These are phyloP conservation scores for Amblyjoppa proteus DNA, from an alignment of 2,888 invertebrate species.

Conservation along the genomic window DNA sequence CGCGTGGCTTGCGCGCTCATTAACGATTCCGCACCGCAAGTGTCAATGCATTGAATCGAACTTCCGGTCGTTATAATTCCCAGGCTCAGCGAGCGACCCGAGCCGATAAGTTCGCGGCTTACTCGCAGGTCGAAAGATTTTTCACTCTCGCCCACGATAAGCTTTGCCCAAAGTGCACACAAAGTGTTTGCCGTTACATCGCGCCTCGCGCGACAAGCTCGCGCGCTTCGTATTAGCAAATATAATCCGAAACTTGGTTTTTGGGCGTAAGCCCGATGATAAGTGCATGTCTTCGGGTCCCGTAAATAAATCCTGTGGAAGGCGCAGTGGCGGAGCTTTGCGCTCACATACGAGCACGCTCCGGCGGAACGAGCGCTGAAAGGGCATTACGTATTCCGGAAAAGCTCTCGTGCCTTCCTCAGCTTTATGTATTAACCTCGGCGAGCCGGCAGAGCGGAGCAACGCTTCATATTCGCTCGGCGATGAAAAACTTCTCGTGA, in stretches of 20 bases:
- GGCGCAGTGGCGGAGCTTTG: too few relatives aligned
- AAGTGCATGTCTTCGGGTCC: slow-evolving; percentile 14
- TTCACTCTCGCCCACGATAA: neutral
- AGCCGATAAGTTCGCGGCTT: neutral
- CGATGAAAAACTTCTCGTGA: slow-evolving; percentile 67
- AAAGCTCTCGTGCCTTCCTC: slow-evolving; percentile 63
- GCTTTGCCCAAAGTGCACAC: neutral
- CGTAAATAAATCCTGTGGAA: slow-evolving; percentile 23
- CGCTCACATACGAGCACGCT: slow-evolving; percentile 6
- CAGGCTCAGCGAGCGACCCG: neutral
- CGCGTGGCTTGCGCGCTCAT: neutral
- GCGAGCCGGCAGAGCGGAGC: slow-evolving; percentile 49
- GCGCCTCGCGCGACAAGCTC: too few relatives aligned
- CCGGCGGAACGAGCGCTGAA: slow-evolving; percentile 13
- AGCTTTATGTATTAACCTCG: slow-evolving; percentile 69
- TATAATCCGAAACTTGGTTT: slow-evolving; percentile 38
- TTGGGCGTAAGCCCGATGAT: slow-evolving; percentile 16
- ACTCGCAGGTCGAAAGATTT: slow-evolving; percentile 6
- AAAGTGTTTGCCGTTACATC: neutral
- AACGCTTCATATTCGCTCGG: slow-evolving; percentile 65
- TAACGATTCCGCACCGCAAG: neutral
- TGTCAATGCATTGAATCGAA: neutral
- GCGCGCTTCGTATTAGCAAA: slow-evolving; percentile 6
- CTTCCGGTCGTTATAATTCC: neutral
- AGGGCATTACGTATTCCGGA: slow-evolving; percentile 69